Percentiles rank a stretch among this genome's conserved stretches.
These are phyloP conservation scores for Drosophila ogumai DNA, from an alignment of 1,140 invertebrate genomes.

Conservation along the genomic window DNA sequence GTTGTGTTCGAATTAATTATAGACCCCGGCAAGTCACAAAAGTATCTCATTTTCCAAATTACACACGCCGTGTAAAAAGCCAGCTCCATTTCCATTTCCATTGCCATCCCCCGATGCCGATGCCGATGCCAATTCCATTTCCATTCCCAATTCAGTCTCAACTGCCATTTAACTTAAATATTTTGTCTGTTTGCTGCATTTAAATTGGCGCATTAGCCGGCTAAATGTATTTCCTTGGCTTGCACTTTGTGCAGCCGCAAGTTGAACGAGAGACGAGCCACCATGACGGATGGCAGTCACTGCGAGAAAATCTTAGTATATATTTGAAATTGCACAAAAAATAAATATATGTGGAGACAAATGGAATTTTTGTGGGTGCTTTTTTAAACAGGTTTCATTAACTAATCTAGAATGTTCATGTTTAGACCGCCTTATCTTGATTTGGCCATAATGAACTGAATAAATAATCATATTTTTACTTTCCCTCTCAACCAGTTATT, in stretches of 20 bases:
- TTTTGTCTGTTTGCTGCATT: conserved; percentile 78
- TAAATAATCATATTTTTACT: conserved; percentile 40
- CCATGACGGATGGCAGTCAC: conserved; percentile 62
- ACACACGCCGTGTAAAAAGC: conserved; percentile 51
- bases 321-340: neutral
- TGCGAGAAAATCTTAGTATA: conserved; percentile 21
- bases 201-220: conserved; percentile 77
- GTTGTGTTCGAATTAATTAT: conserved; percentile 72
- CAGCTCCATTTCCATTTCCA: conserved; percentile 30
- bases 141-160: conserved; percentile 58
- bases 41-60: conserved; percentile 80
- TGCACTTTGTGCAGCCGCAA: conserved; percentile 45
- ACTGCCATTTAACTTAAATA: conserved; percentile 79
- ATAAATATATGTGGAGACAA: neutral
- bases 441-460: conserved; percentile 38
- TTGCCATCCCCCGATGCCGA: conserved; percentile 16
- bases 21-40: conserved; percentile 69
- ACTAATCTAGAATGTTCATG: conserved; percentile 14
- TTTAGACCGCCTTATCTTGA: conserved; percentile 28
- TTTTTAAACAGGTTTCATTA: conserved; percentile 22
- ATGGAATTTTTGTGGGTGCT: neutral
- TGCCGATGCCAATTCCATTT: conserved; percentile 51
- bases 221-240: conserved; percentile 71
- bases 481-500: conserved; percentile 15
- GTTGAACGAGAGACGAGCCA: conserved; percentile 55